Percentiles rank a stretch among this genome's conserved stretches.
These are phyloP conservation scores for Eudasyphora cyanicolor DNA, from an alignment of 2,888 invertebrate genomes.

Conservation along the genomic window DNA sequence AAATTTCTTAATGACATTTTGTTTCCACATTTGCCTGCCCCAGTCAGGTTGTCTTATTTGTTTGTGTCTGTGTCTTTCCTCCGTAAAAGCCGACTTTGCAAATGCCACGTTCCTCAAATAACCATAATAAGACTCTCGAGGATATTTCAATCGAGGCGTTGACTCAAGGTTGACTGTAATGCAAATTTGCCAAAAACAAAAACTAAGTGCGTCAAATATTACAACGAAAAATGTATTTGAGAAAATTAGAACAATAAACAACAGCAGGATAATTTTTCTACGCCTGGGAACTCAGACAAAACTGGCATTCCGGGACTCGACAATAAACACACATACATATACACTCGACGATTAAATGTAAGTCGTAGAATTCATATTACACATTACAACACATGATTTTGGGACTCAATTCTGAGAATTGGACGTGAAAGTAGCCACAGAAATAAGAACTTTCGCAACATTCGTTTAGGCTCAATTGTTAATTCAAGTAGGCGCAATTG, in stretches of 20 bases:
- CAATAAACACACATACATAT: neutral
- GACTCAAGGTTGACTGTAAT: constrained; percentile 32
- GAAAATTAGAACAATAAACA: constrained; percentile 24
- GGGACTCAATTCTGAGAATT: no score
- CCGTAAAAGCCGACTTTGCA: no score
- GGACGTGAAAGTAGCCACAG: no score
- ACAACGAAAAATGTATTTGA: neutral
- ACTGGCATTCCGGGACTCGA: neutral
- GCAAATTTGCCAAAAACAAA: constrained; percentile 5
- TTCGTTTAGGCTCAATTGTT: no score
- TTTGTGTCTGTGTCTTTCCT: neutral
- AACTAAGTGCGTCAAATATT: constrained; percentile 16
- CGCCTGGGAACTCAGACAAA: neutral
- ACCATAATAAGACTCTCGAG: constrained; percentile 34
- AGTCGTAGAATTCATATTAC: neutral
- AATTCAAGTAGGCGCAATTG: no score
- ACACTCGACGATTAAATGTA: neutral
- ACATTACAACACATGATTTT: neutral
- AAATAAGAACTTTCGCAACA: no score
- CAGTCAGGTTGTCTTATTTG: neutral
- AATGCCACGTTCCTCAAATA: constrained; percentile 35
- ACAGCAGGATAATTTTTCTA: constrained; percentile 18
- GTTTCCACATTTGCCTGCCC: no score
- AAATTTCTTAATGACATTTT: neutral
- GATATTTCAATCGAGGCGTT: neutral